Conservation (phyloP, 1,140 invertebrate genomes). For the Andricus grossulariae region DNA sequence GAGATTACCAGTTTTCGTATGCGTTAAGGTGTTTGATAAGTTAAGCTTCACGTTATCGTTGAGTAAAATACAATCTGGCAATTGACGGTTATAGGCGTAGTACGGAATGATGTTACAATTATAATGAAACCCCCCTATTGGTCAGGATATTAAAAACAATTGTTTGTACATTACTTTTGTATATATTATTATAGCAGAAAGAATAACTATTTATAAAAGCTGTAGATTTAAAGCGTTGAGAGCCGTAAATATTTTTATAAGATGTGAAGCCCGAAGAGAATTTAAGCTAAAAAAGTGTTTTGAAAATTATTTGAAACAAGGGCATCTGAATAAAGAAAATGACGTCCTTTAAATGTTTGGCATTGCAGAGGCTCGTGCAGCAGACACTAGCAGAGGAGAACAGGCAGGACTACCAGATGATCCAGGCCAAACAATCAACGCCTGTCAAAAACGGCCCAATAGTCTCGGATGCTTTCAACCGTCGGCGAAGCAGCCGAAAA, state of each 20-base stretch:
- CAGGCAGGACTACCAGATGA: conserved; percentile 54
- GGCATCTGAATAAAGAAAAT: conserved; percentile 44
- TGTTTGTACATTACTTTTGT: too few relatives aligned
- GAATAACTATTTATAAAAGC: too few relatives aligned
- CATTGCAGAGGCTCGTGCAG: conserved; percentile 69
- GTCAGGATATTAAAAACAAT: too few relatives aligned
- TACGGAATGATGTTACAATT: too few relatives aligned
- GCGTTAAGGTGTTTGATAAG: too few relatives aligned
- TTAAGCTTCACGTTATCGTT: too few relatives aligned
- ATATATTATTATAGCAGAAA: too few relatives aligned
- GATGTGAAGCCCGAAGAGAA: background rate
- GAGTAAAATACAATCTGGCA: too few relatives aligned
- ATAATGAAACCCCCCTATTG: too few relatives aligned
- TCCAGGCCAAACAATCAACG: conserved; percentile 50
- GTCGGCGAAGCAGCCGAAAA: conserved; percentile 55
- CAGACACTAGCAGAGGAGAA: conserved; percentile 61
- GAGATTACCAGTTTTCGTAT: too few relatives aligned
- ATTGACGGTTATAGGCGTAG: too few relatives aligned
- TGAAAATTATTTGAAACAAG: conserved; percentile 13
- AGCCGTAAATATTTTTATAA: background rate
- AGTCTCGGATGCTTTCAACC: conserved; percentile 55
- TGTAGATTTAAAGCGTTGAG: too few relatives aligned
- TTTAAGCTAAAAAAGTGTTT: conserved; percentile 11
- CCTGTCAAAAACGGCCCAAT: conserved; percentile 60
- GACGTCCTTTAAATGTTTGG: conserved; percentile 67